A percentile compares a stretch with the other conserved stretches of the same genome.
phyloP scores from a whole-genome alignment of 2,113 vertebrate genomes.

The Platichthys stellatus region DNA sequence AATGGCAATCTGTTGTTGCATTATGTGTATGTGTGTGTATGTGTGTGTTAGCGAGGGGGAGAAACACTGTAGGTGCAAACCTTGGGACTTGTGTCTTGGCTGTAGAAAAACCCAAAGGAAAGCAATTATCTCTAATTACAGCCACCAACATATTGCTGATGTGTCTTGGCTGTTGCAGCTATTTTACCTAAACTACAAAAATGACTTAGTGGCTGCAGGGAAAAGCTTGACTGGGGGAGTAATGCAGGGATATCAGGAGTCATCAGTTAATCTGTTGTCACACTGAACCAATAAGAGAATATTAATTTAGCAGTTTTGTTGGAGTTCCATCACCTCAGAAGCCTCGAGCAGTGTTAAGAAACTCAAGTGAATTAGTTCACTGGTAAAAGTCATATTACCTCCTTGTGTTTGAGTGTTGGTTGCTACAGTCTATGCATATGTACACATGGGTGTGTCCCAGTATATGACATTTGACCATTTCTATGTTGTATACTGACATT shows the following conservation, averaged over 20 bases:
- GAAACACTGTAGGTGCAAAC: conserved; percentile 18
- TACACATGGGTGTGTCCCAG: neutral
- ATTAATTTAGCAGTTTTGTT: neutral
- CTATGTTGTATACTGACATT: neutral
- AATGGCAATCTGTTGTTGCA: neutral
- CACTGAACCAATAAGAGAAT: neutral
- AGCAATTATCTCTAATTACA: conserved; percentile 55
- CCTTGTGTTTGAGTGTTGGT: too few relatives aligned
- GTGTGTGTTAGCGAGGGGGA: neutral
- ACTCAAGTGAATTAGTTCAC: neutral
- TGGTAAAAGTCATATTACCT: too few relatives aligned
- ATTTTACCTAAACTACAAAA: conserved; percentile 31
- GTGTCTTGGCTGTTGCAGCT: conserved; percentile 30
- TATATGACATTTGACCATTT: conserved; percentile 1
- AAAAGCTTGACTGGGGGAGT: neutral
- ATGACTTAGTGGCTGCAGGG: conserved; percentile 30
- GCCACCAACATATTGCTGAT: conserved; percentile 47
- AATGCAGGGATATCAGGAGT: conserved; percentile 10
- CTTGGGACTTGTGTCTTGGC: conserved; percentile 41
- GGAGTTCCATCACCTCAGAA: neutral
- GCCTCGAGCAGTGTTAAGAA: neutral
- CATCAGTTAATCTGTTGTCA: conserved; percentile 10
- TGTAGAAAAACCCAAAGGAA: conserved; percentile 46
- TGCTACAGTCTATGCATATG: neutral
- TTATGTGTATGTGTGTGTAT: neutral